A percentile compares a stretch with the other conserved stretches of the same genome.
Evolutionary conservation across 2,113 vertebrate species (phyloP).

Genomic region (Pachyramphus minor): DNA sequence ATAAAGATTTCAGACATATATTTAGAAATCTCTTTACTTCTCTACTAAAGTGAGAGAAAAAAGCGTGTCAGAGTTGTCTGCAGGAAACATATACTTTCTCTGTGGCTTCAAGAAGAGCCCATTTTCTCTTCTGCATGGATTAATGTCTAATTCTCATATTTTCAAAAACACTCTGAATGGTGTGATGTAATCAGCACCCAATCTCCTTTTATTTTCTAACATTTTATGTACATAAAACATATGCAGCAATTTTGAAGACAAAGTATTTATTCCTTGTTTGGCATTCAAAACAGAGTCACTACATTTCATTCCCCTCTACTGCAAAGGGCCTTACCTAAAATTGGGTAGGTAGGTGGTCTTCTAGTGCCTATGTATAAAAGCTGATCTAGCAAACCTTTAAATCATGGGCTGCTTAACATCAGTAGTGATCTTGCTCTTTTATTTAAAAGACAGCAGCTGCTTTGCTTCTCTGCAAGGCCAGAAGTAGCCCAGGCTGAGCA

Average conservation of each 20-base stretch:
- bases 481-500: background rate
- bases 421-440: background rate
- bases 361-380: background rate
- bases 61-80: background rate
- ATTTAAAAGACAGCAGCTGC: background rate
- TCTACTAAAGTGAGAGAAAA: background rate
- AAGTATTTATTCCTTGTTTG: background rate
- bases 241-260: background rate
- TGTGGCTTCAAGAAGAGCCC: background rate
- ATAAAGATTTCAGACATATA: background rate
- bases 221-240: background rate
- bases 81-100: background rate
- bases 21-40: background rate
- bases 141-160: background rate
- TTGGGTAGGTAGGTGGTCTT: background rate
- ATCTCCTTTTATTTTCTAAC: background rate
- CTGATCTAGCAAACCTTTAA: background rate
- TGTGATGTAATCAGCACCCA: background rate
- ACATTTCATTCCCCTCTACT: background rate
- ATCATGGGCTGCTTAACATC: background rate
- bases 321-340: background rate
- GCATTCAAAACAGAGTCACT: background rate
- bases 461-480: background rate
- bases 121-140: background rate
- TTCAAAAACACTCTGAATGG: background rate